These are phyloP conservation scores for Ormyrus rosae DNA, from an alignment of 2,888 invertebrate species.

Conservation along the genomic window DNA sequence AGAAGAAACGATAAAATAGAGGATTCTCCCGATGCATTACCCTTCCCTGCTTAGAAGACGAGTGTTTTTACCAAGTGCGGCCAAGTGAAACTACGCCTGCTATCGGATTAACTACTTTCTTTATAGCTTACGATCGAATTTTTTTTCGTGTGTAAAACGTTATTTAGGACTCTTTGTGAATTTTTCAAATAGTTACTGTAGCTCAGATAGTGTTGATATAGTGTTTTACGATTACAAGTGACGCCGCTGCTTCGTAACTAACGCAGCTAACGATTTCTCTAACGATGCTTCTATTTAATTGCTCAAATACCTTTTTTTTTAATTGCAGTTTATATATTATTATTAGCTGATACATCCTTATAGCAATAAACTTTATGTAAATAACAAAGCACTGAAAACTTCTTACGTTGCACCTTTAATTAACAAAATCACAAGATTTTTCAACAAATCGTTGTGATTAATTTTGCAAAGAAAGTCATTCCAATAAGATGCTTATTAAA, in stretches of 20 bases:
- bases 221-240: constrained; percentile 1
- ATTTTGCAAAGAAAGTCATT: too few relatives aligned
- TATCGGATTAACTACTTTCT: constrained; percentile 5
- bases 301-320: neutral
- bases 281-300: neutral
- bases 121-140: constrained; percentile 6
- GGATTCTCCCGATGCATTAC: neutral
- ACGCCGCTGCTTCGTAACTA: constrained; percentile 26
- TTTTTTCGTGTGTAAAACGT: neutral
- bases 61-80: neutral
- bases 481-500: too few relatives aligned
- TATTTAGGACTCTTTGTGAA: neutral
- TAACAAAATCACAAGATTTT: constrained; percentile 6
- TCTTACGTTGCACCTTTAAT: constrained; percentile 4
- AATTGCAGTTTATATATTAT: constrained; percentile 2
- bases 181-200: neutral
- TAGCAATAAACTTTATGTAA: neutral
- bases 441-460: neutral
- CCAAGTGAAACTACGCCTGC: neutral
- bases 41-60: neutral
- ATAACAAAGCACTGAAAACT: neutral
- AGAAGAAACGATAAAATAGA: neutral
- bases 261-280: constrained; percentile 6
- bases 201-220: neutral
- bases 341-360: neutral